These are phyloP conservation scores for Seira sanloemensis DNA, from an alignment of 2,888 invertebrate species.

Conservation along the genomic window DNA sequence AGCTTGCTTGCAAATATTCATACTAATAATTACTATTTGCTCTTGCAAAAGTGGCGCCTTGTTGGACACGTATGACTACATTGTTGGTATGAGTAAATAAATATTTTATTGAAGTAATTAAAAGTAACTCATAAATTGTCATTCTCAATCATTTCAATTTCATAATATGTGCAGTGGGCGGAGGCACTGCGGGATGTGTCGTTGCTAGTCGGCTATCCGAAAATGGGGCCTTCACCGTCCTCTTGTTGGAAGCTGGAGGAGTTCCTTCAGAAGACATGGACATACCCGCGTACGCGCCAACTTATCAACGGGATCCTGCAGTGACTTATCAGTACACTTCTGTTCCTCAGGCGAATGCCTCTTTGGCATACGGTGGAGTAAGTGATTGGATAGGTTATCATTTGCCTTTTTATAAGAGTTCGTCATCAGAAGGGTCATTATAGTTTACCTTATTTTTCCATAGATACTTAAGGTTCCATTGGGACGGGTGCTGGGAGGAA, in stretches of 20 bases:
- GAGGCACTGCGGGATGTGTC: neutral
- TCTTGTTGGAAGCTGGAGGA: constrained; percentile 25
- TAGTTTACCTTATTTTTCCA: no score
- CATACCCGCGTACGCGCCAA: neutral
- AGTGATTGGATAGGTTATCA: neutral
- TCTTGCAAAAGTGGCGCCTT: no score
- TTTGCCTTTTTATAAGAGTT: no score
- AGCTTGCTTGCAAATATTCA: no score
- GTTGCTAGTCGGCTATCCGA: neutral
- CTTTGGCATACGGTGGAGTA: neutral
- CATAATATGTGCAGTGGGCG: no score
- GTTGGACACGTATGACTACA: no score
- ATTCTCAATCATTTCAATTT: no score
- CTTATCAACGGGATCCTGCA: neutral
- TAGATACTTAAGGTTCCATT: constrained; percentile 2
- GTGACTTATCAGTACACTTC: neutral
- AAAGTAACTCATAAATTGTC: no score
- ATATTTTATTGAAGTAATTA: no score
- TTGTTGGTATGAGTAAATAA: no score
- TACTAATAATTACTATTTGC: no score
- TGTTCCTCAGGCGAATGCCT: neutral
- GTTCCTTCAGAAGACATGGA: neutral
- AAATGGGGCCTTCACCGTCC: neutral
- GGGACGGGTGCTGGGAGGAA: constrained; percentile 38
- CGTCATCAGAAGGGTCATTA: no score